Percentiles rank a stretch among this genome's conserved stretches.
phyloP scores from a whole-genome alignment of 2,888 invertebrate species.

The Acrocyrtus sp. region DNA sequence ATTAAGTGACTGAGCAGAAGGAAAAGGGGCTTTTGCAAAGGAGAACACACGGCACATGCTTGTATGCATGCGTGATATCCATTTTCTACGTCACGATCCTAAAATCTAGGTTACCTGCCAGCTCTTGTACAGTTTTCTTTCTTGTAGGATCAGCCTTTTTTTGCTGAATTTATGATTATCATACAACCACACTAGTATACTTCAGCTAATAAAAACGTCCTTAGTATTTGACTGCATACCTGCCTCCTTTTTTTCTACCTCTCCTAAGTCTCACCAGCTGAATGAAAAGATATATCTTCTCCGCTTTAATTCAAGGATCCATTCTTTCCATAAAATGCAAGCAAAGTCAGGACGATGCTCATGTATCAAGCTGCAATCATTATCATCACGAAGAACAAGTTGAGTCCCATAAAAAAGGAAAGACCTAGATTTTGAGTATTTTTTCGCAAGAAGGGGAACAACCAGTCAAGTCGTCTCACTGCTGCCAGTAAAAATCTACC shows the following conservation, averaged over 20 bases:
- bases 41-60: not conserved
- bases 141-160: slow-evolving; percentile 31
- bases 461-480: not conserved
- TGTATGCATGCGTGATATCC: slow-evolving; percentile 27
- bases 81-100: slow-evolving; percentile 48
- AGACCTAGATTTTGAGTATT: slow-evolving; percentile 51
- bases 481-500: too few relatives aligned
- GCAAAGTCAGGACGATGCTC: slow-evolving; percentile 24
- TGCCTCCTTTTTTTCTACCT: slow-evolving; percentile 3
- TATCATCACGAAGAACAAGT: too few relatives aligned
- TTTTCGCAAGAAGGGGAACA: slow-evolving; percentile 24
- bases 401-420: too few relatives aligned
- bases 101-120: slow-evolving; percentile 51
- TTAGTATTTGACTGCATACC: slow-evolving; percentile 1
- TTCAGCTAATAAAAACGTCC: slow-evolving; percentile 36
- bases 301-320: slow-evolving; percentile 36
- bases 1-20: too few relatives aligned
- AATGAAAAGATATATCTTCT: slow-evolving; percentile 4
- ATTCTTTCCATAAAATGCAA: slow-evolving; percentile 46
- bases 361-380: slow-evolving; percentile 33
- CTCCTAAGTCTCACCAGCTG: not conserved
- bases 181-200: slow-evolving; percentile 29
- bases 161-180: slow-evolving; percentile 46
- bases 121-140: too few relatives aligned
- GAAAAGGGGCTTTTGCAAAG: too few relatives aligned